A percentile compares a stretch with the other conserved stretches of the same genome.
phyloP scores from a whole-genome alignment of 2,797 vertebrate genomes.

The Sebastes kiyomatsui region DNA sequence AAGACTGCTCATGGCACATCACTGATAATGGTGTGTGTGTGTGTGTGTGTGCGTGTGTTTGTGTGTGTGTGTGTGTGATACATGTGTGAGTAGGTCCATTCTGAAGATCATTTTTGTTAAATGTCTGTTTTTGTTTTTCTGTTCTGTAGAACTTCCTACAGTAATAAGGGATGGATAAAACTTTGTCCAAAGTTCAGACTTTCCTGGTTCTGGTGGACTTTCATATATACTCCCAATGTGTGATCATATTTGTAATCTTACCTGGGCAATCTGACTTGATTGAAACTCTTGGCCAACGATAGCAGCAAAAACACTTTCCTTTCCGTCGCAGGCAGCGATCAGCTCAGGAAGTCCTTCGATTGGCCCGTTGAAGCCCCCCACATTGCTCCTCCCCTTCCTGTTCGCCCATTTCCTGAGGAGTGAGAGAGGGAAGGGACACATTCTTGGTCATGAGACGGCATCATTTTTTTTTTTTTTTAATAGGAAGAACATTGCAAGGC shows the following conservation, averaged over 20 bases:
- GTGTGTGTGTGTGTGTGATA: background rate
- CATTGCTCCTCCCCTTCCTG: slow-evolving; percentile 64
- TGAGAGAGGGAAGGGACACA: background rate
- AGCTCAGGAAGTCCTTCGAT: slow-evolving; percentile 95
- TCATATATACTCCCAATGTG: background rate
- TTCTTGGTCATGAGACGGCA: slow-evolving; percentile 8
- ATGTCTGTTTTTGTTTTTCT: background rate
- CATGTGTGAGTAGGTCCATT: slow-evolving; percentile 36
- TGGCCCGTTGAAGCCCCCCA: slow-evolving; percentile 75
- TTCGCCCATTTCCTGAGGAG: slow-evolving; percentile 86
- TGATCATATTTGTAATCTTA: slow-evolving; percentile 55
- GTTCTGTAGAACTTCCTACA: background rate
- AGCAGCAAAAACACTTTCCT: slow-evolving; percentile 85
- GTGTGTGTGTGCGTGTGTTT: background rate
- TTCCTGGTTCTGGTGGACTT: background rate
- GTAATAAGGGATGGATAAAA: too few species aligned
- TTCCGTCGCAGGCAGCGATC: slow-evolving; percentile 89
- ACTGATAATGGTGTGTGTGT: slow-evolving; percentile 6
- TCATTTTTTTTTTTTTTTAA: slow-evolving; percentile 8
- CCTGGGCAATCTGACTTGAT: slow-evolving; percentile 87
- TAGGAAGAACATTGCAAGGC: too few species aligned
- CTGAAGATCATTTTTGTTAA: background rate
- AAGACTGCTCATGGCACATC: slow-evolving; percentile 31
- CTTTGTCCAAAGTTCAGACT: background rate
- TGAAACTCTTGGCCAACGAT: slow-evolving; percentile 85